Percentiles rank a stretch among this genome's conserved stretches.
phyloP scores from a whole-genome alignment of 1,140 invertebrate species.

The Calliphora vicina region DNA sequence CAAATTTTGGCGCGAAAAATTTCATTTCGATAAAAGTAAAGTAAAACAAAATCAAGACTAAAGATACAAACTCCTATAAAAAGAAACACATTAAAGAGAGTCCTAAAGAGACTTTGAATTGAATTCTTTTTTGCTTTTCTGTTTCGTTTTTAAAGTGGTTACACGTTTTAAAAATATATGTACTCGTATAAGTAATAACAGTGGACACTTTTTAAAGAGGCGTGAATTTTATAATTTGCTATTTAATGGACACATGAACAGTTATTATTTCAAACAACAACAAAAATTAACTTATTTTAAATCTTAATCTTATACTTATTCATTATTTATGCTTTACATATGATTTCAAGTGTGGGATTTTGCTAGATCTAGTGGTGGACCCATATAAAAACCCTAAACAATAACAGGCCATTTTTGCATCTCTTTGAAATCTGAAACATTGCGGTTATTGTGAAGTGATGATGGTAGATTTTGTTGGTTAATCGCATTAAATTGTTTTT shows the following conservation, averaged over 20 bases:
- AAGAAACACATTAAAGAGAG: neutral
- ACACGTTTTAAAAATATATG: neutral
- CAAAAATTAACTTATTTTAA: neutral
- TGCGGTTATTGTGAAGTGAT: slow-evolving; percentile 6
- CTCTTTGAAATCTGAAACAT: slow-evolving; percentile 13
- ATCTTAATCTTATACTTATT: neutral
- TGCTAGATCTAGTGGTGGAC: neutral
- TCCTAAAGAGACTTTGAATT: neutral
- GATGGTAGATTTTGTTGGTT: slow-evolving; percentile 7
- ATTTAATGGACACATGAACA: neutral
- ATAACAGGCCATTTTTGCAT: neutral
- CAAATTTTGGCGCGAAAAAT: neutral
- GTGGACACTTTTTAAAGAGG: neutral
- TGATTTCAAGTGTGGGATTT: neutral
- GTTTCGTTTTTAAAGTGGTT: neutral
- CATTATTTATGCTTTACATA: neutral
- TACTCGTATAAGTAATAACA: too few species aligned
- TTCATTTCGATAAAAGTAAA: neutral
- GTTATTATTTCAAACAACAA: neutral
- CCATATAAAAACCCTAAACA: neutral
- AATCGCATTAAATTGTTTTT: slow-evolving; percentile 23
- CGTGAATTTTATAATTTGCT: neutral
- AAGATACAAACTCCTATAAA: too few species aligned
- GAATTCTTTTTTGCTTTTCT: neutral
- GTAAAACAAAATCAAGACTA: neutral